Conservation (phyloP, 2,888 invertebrate species). For the Ephialtes manifestator region DNA sequence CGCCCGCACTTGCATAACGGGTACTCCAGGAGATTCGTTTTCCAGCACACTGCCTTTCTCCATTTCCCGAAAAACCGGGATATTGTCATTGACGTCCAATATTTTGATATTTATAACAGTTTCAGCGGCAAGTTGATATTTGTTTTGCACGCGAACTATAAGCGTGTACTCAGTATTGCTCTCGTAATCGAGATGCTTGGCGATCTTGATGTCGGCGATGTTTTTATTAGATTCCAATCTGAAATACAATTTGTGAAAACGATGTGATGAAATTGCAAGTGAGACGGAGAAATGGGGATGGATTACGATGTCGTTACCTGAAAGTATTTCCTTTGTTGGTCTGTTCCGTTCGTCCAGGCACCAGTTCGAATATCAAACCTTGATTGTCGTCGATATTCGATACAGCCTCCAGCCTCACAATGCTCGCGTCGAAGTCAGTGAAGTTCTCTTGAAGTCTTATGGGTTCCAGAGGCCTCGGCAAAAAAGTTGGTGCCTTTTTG, state of each 20-base stretch:
- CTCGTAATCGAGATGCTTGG: slow-evolving; percentile 93
- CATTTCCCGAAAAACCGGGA: slow-evolving; percentile 94
- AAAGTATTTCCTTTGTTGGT: slow-evolving; percentile 93
- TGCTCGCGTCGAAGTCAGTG: slow-evolving; percentile 90
- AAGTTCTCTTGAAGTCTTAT: slow-evolving; percentile 92
- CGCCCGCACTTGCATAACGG: slow-evolving; percentile 95
- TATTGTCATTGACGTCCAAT: slow-evolving; percentile 96
- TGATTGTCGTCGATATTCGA: slow-evolving; percentile 93
- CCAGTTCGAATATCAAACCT: slow-evolving; percentile 91
- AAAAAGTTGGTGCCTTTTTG: slow-evolving; percentile 93
- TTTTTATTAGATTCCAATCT: slow-evolving; percentile 89
- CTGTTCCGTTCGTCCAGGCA: slow-evolving; percentile 94
- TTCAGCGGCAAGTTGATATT: slow-evolving; percentile 92
- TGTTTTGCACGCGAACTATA: slow-evolving; percentile 94
- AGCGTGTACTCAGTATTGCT: slow-evolving; percentile 94
- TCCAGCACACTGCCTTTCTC: slow-evolving; percentile 94
- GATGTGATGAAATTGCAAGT: neutral
- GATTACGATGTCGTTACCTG: slow-evolving; percentile 73
- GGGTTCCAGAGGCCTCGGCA: slow-evolving; percentile 88
- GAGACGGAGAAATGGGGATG: neutral
- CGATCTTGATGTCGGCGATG: slow-evolving; percentile 91
- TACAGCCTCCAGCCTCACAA: slow-evolving; percentile 91
- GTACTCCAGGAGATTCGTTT: slow-evolving; percentile 93
- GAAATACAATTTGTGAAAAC: slow-evolving; percentile 47
- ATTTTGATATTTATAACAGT: slow-evolving; percentile 93